These are phyloP conservation scores for Palaemon carinicauda DNA, from an alignment of 1,140 invertebrate species.

Conservation along the genomic window DNA sequence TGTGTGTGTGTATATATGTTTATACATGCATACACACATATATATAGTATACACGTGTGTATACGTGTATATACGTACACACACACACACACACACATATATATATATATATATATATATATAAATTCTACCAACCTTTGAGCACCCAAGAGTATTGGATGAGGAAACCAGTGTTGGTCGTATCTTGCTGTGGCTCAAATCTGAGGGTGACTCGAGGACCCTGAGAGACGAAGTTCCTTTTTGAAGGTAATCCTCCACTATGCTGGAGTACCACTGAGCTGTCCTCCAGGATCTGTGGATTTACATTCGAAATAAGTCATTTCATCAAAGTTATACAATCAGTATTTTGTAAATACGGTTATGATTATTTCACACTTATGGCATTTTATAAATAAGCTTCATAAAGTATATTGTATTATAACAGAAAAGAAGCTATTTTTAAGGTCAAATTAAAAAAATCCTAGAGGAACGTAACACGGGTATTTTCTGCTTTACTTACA, in stretches of 20 bases:
- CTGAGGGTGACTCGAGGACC: background rate
- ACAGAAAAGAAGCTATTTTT: no score
- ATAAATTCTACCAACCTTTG: constrained; percentile 6
- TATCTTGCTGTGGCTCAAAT: background rate
- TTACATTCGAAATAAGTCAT: background rate
- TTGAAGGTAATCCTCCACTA: background rate
- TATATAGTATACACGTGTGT: background rate
- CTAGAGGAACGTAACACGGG: no score
- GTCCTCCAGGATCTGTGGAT: background rate
- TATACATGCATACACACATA: background rate
- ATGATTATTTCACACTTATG: no score
- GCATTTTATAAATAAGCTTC: no score
- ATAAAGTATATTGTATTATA: no score
- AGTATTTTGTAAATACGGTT: no score
- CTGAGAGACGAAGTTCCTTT: background rate
- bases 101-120: background rate
- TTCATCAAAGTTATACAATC: background rate
- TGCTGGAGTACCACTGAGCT: background rate
- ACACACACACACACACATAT: no score
- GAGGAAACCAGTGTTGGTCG: constrained; percentile 18
- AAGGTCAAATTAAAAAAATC: no score
- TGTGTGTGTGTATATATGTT: background rate
- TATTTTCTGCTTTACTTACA: no score
- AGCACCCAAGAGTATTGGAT: constrained; percentile 32
- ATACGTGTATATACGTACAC: no score